phyloP scores from a whole-genome alignment of 2,888 invertebrate species.

The Calliopum simillimum region DNA sequence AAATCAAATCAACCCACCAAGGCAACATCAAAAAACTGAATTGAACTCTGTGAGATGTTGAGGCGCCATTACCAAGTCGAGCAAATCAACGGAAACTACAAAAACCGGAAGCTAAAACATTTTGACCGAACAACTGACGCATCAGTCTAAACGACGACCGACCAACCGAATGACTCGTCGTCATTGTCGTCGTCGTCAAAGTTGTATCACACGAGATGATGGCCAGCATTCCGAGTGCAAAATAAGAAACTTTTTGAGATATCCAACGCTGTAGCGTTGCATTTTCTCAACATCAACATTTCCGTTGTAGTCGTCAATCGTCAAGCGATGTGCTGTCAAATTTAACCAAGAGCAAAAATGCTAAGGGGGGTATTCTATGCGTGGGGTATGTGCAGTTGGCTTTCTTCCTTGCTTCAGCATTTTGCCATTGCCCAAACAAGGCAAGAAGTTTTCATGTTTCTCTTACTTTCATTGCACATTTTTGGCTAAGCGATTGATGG shows the following conservation, averaged over 20 bases:
- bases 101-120: constrained; percentile 8
- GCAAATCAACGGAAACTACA: constrained; percentile 43
- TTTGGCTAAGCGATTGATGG: constrained; percentile 65
- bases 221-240: constrained; percentile 6
- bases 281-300: constrained; percentile 7
- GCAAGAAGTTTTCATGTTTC: constrained; percentile 62
- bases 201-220: background rate
- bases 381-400: too few species aligned
- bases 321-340: constrained; percentile 59
- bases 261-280: constrained; percentile 24
- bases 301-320: constrained; percentile 54
- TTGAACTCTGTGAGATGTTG: constrained; percentile 53
- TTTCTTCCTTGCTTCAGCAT: background rate
- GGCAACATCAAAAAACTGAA: constrained; percentile 7
- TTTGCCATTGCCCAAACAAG: constrained; percentile 45
- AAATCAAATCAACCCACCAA: constrained; percentile 3
- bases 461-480: constrained; percentile 64
- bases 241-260: constrained; percentile 29
- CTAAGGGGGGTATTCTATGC: background rate
- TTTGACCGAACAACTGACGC: background rate
- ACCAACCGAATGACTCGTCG: constrained; percentile 1
- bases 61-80: constrained; percentile 51
- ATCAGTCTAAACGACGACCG: constrained; percentile 43
- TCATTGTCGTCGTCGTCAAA: background rate
- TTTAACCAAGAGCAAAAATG: constrained; percentile 44